Conservation (phyloP, 2,888 invertebrate species). For the Plusia festucae region DNA sequence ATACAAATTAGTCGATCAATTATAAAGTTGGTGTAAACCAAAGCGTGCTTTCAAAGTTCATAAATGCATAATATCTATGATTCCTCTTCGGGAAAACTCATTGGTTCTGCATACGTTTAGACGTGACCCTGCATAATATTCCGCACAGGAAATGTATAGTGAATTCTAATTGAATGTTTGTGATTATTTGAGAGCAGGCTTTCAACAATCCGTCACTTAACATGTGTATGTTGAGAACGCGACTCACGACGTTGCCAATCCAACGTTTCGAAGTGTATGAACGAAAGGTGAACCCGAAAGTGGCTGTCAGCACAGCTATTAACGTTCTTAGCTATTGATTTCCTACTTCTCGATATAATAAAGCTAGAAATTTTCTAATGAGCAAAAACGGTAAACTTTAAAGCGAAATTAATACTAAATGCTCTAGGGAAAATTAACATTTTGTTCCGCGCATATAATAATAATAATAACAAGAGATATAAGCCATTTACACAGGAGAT, state of each 20-base stretch:
- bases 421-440: no score
- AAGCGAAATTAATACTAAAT: no score
- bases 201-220: constrained; percentile 57
- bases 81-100: background rate
- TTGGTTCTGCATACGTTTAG: constrained; percentile 1
- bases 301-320: constrained; percentile 26
- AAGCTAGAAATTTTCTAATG: background rate
- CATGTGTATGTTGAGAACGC: constrained; percentile 39
- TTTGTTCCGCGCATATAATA: no score
- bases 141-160: constrained; percentile 21
- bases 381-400: background rate
- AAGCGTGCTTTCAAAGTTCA: constrained; percentile 23
- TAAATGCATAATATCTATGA: constrained; percentile 15
- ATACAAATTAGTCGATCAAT: no score
- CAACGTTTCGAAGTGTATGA: constrained; percentile 13
- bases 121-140: constrained; percentile 34
- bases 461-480: no score
- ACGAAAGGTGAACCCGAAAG: constrained; percentile 21
- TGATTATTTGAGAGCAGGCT: constrained; percentile 59
- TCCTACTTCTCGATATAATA: background rate
- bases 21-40: constrained; percentile 8
- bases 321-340: constrained; percentile 10
- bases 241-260: constrained; percentile 31
- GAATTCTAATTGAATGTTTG: constrained; percentile 24
- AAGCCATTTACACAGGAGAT: no score